Percentiles rank a stretch among this genome's conserved stretches.
Evolutionary conservation across 2,113 vertebrate genomes (phyloP).

Genomic region (Cheirogaleus medius): DNA sequence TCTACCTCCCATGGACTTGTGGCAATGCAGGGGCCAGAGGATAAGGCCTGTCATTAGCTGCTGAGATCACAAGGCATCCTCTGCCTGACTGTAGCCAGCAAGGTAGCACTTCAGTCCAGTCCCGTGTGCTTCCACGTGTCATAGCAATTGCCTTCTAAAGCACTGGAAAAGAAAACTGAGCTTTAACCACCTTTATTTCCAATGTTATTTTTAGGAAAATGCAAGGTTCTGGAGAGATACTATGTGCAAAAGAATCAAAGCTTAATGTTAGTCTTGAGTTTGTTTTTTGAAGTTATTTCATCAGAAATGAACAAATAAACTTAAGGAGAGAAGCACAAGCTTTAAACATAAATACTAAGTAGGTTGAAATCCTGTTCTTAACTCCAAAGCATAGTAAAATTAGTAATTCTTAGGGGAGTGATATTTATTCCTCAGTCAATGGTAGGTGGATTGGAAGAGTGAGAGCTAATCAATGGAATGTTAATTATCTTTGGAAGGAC

Average conservation of each 20-base stretch:
- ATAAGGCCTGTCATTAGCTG: neutral
- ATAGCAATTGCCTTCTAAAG: neutral
- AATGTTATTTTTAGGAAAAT: neutral
- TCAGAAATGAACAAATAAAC: neutral
- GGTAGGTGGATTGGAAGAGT: neutral
- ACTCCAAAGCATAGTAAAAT: neutral
- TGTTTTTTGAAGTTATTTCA: neutral
- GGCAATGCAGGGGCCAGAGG: neutral
- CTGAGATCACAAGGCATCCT: neutral
- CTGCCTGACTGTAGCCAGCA: neutral
- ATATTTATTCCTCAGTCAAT: neutral
- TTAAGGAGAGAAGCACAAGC: neutral
- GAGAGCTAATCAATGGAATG: neutral
- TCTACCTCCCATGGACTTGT: neutral
- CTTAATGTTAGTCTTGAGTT: neutral
- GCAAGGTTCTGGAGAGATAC: neutral
- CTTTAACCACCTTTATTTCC: neutral
- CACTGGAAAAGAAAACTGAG: neutral
- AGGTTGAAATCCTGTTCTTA: neutral
- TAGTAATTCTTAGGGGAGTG: neutral
- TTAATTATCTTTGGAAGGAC: neutral
- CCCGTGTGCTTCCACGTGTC: neutral
- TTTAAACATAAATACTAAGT: neutral
- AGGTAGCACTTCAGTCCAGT: neutral
- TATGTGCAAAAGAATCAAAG: neutral